A percentile compares a stretch with the other conserved stretches of the same genome.
phyloP scores from a whole-genome alignment of 2,888 invertebrate genomes.

The Phyto melanocephala region DNA sequence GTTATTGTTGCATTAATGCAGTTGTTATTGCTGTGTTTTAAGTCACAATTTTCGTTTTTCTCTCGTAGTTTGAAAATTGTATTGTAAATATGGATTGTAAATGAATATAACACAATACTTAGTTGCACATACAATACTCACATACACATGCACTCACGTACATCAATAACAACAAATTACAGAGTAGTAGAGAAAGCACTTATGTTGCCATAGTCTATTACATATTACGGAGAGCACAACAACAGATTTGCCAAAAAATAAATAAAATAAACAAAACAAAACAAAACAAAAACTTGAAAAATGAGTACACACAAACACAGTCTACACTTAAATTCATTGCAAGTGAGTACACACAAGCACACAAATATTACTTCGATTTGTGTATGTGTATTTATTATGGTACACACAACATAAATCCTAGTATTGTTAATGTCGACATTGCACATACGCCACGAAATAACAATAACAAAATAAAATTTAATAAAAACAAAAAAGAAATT shows the following conservation, averaged over 20 bases:
- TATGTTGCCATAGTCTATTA: background rate
- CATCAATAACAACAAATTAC: slow-evolving; percentile 29
- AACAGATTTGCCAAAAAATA: slow-evolving; percentile 43
- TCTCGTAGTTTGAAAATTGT: slow-evolving; percentile 23
- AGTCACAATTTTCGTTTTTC: background rate
- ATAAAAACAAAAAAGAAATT: background rate
- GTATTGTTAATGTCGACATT: slow-evolving; percentile 28
- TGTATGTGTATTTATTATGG: slow-evolving; percentile 6
- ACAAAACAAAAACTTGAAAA: too few relatives aligned
- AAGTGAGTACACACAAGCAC: background rate
- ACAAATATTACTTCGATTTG: background rate
- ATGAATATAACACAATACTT: slow-evolving; percentile 34
- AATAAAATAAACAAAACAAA: background rate
- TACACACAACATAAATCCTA: slow-evolving; percentile 26
- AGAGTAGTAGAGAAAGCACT: background rate
- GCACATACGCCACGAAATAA: background rate
- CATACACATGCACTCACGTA: background rate
- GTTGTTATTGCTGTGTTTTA: slow-evolving; percentile 18
- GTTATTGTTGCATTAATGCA: slow-evolving; percentile 27
- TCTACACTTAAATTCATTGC: background rate
- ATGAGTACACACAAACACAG: background rate
- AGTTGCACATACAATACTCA: background rate
- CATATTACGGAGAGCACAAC: background rate
- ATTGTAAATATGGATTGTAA: slow-evolving; percentile 42
- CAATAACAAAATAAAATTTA: slow-evolving; percentile 20